Conservation (phyloP, 2,888 invertebrate genomes). For the Limenitis camilla region DNA sequence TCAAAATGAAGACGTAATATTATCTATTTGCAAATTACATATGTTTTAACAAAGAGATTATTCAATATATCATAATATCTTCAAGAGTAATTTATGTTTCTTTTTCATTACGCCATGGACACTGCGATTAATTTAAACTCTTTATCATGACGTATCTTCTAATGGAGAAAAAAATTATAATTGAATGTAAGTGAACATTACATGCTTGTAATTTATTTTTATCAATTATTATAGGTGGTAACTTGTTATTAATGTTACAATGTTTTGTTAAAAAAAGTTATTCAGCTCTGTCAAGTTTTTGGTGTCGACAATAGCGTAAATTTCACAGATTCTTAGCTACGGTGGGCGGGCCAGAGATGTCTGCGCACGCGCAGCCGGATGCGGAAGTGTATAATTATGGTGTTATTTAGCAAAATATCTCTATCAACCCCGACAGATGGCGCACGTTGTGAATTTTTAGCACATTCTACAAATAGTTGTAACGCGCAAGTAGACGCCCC, state of each 20-base stretch:
- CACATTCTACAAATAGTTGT: constrained; percentile 58
- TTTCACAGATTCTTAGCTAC: constrained; percentile 46
- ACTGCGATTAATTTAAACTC: constrained; percentile 2
- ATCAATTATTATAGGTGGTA: constrained; percentile 7
- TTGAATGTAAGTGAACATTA: constrained; percentile 6
- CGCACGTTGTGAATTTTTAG: constrained; percentile 51
- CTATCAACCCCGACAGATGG: constrained; percentile 66
- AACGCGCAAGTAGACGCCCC: constrained; percentile 50
- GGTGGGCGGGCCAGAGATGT: constrained; percentile 52
- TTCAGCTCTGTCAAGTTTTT: background rate
- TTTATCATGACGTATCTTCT: constrained; percentile 8
- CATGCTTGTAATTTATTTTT: constrained; percentile 5
- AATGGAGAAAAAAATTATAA: constrained; percentile 3
- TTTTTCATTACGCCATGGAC: background rate
- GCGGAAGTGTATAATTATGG: constrained; percentile 67
- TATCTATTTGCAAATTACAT: background rate
- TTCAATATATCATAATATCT: background rate
- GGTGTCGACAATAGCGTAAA: constrained; percentile 37
- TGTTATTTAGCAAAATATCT: constrained; percentile 70
- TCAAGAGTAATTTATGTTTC: background rate
- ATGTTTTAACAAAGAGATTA: background rate
- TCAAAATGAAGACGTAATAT: constrained; percentile 1
- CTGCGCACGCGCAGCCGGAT: constrained; percentile 68
- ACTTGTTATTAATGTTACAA: constrained; percentile 6
- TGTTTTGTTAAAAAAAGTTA: background rate